Base-by-base conservation (phyloP, 2,888 invertebrate species). In the Drosophila prolongata region DNA sequence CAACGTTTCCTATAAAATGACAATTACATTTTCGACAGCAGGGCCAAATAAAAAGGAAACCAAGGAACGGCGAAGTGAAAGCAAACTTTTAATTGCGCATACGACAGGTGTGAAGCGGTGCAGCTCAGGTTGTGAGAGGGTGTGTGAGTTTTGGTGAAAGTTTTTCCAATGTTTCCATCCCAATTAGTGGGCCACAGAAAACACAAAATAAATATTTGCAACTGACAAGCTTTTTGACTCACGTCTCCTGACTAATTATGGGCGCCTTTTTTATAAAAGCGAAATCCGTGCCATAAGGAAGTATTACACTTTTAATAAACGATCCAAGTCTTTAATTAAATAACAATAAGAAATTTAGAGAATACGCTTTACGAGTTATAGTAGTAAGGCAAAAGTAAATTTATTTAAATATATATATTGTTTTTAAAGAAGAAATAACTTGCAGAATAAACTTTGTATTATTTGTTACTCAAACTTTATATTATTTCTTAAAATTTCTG, bases 51-150 rank as follows among this genome's bases (percentile, higher is more conserved):
- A 60, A 35, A 42, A 65, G 37, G 34, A 54, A 40, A 47, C 14
- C 16, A 37, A 56, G 34, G 37, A 35, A 47, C 53, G 43, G 43
- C 43, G 59, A 69, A 59, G 53, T 53, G 66, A 58, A 56, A 50
- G 14, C 61, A 69, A 87, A 87, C 77, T 78, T 84, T 76, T 87
- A 82, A 85, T 84, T 87, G 77, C 85, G 68, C 74, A 75, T 81
- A 76, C 79, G 79, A 68, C 85, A 85, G 82, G 77, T 84, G 73
- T 64, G 52, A 56, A 67, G 71, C 49, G 38, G 66, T 30, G 54
- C 49, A 54, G 34, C 54, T 52, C 35, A 57, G 58, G 46, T 47
- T 65, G 24, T 14, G 55, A 11, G 38, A 42, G 64, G 46, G 13
- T 66, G 42, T 46, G 65, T 34, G 65, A 47, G 35, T 35, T 43